Percentiles rank a stretch among this genome's conserved stretches.
Conservation (phyloP, 2,888 invertebrate genomes). For the Polydrusus cervinus region DNA sequence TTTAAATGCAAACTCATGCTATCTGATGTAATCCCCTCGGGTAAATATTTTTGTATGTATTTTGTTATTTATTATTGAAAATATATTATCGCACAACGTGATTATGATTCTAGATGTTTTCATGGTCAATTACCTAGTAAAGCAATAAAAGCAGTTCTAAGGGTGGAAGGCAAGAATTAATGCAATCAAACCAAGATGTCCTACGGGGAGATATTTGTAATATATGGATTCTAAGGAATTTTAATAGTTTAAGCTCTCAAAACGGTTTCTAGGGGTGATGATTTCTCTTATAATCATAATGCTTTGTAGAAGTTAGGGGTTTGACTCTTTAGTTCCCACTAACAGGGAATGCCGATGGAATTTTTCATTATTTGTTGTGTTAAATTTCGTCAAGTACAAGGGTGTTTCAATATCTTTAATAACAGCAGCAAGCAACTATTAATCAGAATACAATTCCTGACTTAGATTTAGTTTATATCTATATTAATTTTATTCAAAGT, state of each 20-base stretch:
- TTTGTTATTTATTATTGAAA: too few species aligned
- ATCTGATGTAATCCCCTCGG: too few species aligned
- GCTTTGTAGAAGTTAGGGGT: conserved; percentile 64
- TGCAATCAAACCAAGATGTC: conserved; percentile 61
- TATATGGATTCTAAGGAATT: conserved; percentile 50
- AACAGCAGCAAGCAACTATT: too few species aligned
- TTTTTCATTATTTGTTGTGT: conserved; percentile 27
- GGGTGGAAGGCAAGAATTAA: conserved; percentile 61
- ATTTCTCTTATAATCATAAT: conserved; percentile 52
- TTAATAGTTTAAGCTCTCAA: conserved; percentile 45
- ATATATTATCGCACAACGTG: too few species aligned
- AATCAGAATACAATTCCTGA: too few species aligned
- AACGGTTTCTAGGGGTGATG: conserved; percentile 31
- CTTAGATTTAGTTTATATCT: too few species aligned
- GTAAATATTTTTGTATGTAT: too few species aligned
- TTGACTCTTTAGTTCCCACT: conserved; percentile 43
- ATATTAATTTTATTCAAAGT: too few species aligned
- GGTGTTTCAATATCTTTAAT: too few species aligned
- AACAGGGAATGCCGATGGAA: conserved; percentile 25
- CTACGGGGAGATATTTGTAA: conserved; percentile 53
- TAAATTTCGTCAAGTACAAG: background rate
- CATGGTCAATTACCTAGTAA: conserved; percentile 53
- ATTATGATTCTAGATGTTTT: background rate
- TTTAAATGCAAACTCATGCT: too few species aligned
- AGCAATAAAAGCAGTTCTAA: conserved; percentile 60